Evolutionary conservation across 2,888 invertebrate species (phyloP).

Genomic region (Acronicta alni): DNA sequence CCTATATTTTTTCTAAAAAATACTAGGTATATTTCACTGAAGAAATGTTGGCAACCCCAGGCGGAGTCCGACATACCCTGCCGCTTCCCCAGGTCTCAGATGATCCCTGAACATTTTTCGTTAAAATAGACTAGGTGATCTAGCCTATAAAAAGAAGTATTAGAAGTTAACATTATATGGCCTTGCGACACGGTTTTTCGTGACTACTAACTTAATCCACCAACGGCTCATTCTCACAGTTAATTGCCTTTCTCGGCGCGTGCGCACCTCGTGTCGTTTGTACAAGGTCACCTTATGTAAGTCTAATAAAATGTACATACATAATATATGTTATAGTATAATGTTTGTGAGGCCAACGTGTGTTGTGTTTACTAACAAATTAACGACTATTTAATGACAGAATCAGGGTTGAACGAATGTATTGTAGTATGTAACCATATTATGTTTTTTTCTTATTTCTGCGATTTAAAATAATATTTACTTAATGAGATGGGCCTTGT

Average conservation of each 20-base stretch:
- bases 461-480: no score
- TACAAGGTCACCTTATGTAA: constrained; percentile 49
- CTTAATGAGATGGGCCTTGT: no score
- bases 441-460: no score
- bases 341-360: constrained; percentile 25
- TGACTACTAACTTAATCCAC: constrained; percentile 6
- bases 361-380: constrained; percentile 22
- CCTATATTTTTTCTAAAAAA: no score
- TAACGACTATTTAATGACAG: constrained; percentile 15
- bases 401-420: not conserved
- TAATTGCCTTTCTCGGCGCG: constrained; percentile 36
- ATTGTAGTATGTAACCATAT: no score
- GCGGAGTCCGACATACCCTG: no score
- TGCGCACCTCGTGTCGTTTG: constrained; percentile 39
- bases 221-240: constrained; percentile 11
- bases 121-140: no score
- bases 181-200: not conserved
- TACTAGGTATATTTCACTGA: no score
- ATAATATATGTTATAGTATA: constrained; percentile 5
- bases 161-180: not conserved
- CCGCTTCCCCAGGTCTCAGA: no score
- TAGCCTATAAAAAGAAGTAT: not conserved
- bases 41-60: no score
- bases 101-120: no score
- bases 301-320: constrained; percentile 44